phyloP scores from a whole-genome alignment of 2,113 vertebrate species.

The Lepidothrix coronata region DNA sequence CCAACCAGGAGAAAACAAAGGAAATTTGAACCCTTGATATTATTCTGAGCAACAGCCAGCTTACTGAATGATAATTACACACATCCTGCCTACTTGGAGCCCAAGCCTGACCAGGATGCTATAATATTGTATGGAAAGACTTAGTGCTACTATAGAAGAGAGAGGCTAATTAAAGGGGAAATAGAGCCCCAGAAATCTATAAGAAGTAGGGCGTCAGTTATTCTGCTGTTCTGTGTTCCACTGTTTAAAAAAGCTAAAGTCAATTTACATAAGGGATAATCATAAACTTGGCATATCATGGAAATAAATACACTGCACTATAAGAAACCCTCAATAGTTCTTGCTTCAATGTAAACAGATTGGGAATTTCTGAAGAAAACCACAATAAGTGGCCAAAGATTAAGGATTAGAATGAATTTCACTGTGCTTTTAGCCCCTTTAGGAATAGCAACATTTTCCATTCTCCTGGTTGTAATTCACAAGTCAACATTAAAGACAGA shows the following conservation, averaged over 20 bases:
- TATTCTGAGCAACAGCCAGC: neutral
- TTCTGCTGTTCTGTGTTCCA: neutral
- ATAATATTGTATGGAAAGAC: neutral
- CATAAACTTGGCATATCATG: neutral
- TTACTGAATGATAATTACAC: neutral
- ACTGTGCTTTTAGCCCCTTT: neutral
- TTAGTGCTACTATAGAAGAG: neutral
- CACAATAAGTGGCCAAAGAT: neutral
- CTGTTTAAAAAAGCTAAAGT: neutral
- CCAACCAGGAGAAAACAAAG: neutral
- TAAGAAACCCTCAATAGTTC: neutral
- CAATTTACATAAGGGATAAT: neutral
- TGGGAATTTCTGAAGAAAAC: neutral
- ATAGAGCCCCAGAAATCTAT: rapidly evolving
- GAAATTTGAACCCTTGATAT: neutral
- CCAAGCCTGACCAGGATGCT: neutral
- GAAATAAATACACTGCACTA: neutral
- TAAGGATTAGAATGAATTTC: neutral
- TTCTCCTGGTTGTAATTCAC: neutral
- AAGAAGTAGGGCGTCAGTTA: neutral
- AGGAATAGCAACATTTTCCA: neutral
- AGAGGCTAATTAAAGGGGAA: neutral
- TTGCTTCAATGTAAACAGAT: neutral
- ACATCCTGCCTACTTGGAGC: neutral
- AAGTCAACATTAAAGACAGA: neutral